A percentile compares a stretch with the other conserved stretches of the same genome.
Conservation (phyloP, 2,797 vertebrate genomes). For the Notolabrus celidotus region DNA sequence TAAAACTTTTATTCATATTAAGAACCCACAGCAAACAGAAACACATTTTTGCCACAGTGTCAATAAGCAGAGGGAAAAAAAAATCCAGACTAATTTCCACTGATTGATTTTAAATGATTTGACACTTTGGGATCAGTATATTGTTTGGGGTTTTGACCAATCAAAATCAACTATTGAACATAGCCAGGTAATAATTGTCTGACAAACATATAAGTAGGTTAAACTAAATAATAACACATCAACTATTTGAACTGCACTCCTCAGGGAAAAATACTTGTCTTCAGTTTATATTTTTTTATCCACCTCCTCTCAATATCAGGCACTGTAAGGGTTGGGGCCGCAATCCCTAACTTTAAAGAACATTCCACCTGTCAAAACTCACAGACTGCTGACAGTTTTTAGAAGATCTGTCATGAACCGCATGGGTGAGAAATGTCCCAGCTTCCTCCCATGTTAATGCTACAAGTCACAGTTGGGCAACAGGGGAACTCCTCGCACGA, state of each 20-base stretch:
- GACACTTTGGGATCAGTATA: no score
- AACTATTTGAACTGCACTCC: neutral
- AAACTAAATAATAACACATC: neutral
- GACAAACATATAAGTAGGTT: neutral
- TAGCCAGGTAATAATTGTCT: neutral
- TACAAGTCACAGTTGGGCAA: conserved; percentile 63
- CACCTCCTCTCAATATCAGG: neutral
- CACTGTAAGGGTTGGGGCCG: neutral
- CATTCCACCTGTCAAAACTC: conserved; percentile 21
- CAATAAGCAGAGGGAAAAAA: no score
- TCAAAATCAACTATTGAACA: no score
- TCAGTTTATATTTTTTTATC: neutral
- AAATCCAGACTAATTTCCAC: no score
- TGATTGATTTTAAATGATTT: no score
- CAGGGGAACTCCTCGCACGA: conserved; percentile 35
- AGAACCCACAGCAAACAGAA: no score
- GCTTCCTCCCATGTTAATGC: conserved; percentile 52
- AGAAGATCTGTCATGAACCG: conserved; percentile 28
- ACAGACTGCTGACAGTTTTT: conserved; percentile 40
- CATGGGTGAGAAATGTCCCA: conserved; percentile 66
- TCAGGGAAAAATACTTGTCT: neutral
- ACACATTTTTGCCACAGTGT: no score
- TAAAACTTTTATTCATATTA: no score
- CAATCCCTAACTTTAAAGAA: conserved; percentile 10
- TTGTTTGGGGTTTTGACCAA: no score